Evolutionary conservation across 1,140 invertebrate genomes (phyloP).

Genomic region (Helicoverpa zea): DNA sequence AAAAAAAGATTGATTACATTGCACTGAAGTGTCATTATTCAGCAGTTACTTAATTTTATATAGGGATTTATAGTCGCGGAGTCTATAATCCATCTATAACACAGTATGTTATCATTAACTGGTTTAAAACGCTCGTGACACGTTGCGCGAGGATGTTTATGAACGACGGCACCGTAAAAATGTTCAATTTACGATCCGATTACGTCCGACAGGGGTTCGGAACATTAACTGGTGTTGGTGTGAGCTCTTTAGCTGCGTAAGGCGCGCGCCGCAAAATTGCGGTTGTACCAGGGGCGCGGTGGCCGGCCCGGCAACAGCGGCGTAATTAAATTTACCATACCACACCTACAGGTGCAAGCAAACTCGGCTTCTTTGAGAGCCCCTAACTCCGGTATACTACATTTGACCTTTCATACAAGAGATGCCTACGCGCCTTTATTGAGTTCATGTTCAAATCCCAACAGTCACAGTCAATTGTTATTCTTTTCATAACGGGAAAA

Average conservation of each 20-base stretch:
- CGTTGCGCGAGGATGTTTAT: slow-evolving; percentile 27
- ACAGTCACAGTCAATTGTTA: slow-evolving; percentile 22
- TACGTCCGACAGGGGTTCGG: slow-evolving; percentile 53
- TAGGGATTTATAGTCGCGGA: not conserved
- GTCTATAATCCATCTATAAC: slow-evolving; percentile 15
- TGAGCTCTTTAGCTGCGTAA: slow-evolving; percentile 36
- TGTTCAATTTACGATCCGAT: slow-evolving; percentile 60
- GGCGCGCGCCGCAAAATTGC: slow-evolving; percentile 49
- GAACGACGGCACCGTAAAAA: slow-evolving; percentile 56
- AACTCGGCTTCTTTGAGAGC: slow-evolving; percentile 19
- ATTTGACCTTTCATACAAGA: slow-evolving; percentile 9
- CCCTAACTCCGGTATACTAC: slow-evolving; percentile 3
- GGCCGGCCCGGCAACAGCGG: slow-evolving; percentile 15
- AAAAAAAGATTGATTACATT: not conserved
- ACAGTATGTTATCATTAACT: slow-evolving; percentile 20
- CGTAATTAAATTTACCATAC: slow-evolving; percentile 46
- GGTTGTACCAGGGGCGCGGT: slow-evolving; percentile 32
- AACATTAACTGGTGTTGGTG: slow-evolving; percentile 52
- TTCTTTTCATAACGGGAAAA: slow-evolving; percentile 44
- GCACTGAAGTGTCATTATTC: not conserved
- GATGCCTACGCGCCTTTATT: slow-evolving; percentile 32
- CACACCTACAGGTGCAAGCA: slow-evolving; percentile 42
- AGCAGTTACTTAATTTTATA: too few species aligned
- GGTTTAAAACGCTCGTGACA: slow-evolving; percentile 29
- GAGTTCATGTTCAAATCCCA: slow-evolving; percentile 19